A percentile compares a stretch with the other conserved stretches of the same genome.
Evolutionary conservation across 2,797 vertebrate species (phyloP).

Genomic region (Triplophysa bombifrons): DNA sequence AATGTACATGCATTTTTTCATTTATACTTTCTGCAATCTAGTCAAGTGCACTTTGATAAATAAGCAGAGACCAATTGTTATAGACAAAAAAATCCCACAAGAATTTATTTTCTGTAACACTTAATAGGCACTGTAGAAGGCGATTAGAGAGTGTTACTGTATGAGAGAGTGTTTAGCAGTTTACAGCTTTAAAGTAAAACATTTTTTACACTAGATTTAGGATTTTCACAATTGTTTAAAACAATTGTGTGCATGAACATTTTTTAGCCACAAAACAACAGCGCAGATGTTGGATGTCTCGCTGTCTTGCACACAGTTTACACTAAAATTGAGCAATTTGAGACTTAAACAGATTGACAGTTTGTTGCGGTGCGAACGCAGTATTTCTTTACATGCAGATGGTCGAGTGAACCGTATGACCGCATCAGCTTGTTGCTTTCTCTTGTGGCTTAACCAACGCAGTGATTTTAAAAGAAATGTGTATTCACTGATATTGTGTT

Average conservation of each 20-base stretch:
- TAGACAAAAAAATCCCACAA: background rate
- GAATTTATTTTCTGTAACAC: background rate
- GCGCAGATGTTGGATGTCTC: background rate
- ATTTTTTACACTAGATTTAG: background rate
- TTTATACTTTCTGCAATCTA: conserved; percentile 9
- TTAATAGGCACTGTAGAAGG: background rate
- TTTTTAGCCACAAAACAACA: background rate
- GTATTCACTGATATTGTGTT: conserved; percentile 9
- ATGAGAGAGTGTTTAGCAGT: background rate
- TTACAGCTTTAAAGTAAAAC: background rate
- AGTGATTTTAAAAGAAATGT: background rate
- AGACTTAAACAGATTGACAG: background rate
- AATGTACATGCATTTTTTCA: conserved; percentile 24
- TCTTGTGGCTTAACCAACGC: conserved; percentile 32
- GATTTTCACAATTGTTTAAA: background rate
- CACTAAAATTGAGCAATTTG: background rate
- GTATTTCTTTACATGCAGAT: conserved; percentile 8
- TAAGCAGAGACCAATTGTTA: conserved; percentile 16
- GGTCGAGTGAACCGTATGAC: conserved; percentile 16
- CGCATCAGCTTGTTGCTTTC: conserved; percentile 3
- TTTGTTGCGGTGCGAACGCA: background rate
- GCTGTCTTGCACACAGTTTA: background rate
- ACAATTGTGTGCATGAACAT: background rate
- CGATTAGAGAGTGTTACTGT: background rate
- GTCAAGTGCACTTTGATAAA: conserved; percentile 31